These are phyloP conservation scores for Yponomeuta sedellus DNA, from an alignment of 2,888 invertebrate species.

Conservation along the genomic window DNA sequence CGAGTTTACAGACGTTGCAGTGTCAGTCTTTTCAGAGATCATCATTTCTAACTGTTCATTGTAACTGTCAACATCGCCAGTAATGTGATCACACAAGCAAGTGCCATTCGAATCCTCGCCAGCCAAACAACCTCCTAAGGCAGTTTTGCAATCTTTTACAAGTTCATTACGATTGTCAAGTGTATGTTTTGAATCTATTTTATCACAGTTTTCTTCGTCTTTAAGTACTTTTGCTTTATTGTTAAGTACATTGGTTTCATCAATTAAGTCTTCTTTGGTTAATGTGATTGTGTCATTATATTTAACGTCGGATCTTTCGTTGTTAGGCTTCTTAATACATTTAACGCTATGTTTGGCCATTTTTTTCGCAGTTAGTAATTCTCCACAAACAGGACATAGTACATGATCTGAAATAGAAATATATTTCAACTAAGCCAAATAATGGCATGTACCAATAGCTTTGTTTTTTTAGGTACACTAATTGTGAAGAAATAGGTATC, in stretches of 20 bases:
- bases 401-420: conserved; percentile 24
- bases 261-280: conserved; percentile 10
- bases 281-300: not conserved
- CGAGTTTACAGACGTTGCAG: not conserved
- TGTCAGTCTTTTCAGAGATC: conserved; percentile 7
- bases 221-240: conserved; percentile 18
- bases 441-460: no score
- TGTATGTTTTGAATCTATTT: not conserved
- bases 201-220: conserved; percentile 16
- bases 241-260: conserved; percentile 4
- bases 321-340: conserved; percentile 18
- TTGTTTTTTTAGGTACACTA: no score
- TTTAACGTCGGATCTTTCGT: not conserved
- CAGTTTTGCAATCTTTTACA: conserved; percentile 35
- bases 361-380: conserved; percentile 19
- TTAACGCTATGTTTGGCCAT: conserved; percentile 22
- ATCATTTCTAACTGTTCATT: conserved; percentile 24
- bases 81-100: conserved; percentile 48
- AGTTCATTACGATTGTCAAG: not conserved
- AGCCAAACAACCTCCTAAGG: conserved; percentile 44
- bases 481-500: no score
- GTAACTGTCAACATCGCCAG: conserved; percentile 27
- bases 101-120: conserved; percentile 30
- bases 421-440: not conserved
- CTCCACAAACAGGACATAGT: conserved; percentile 25